These are phyloP conservation scores for Palythoa grandis DNA, from an alignment of 92 coral and sea anemone genomes.

Conservation along the genomic window DNA sequence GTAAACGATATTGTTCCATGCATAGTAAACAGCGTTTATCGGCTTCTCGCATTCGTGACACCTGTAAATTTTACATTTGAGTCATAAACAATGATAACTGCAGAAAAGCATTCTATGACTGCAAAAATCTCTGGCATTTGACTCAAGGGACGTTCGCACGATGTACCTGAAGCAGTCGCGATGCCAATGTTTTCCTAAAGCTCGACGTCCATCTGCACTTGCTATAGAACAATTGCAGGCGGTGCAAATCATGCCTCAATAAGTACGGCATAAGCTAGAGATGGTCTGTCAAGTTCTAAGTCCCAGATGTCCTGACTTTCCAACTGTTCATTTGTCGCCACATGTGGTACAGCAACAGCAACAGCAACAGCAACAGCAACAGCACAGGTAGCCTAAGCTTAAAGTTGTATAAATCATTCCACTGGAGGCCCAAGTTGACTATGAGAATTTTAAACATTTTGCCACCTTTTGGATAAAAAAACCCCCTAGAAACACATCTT, in stretches of 20 bases:
- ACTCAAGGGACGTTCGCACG: not conserved
- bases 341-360: not conserved
- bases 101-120: not conserved
- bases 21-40: conserved; percentile 65
- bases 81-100: not conserved
- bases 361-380: not conserved
- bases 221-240: conserved; percentile 23
- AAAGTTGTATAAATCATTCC: too few species aligned
- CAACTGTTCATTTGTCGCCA: not conserved
- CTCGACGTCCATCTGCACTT: conserved; percentile 45
- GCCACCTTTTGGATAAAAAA: too few species aligned
- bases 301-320: not conserved
- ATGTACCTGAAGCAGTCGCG: conserved; percentile 66
- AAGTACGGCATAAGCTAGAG: not conserved
- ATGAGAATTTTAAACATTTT: too few species aligned
- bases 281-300: not conserved
- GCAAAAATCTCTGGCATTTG: not conserved
- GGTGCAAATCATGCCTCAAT: conserved; percentile 28
- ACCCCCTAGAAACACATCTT: too few species aligned
- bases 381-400: not conserved
- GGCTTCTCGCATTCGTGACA: conserved; percentile 79
- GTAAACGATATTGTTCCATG: conserved; percentile 72
- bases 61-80: conserved; percentile 55
- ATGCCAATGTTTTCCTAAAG: conserved; percentile 72
- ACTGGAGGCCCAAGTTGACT: not conserved